Evolutionary conservation across 2,888 invertebrate genomes (phyloP).

Genomic region (Abscondita cerata): DNA sequence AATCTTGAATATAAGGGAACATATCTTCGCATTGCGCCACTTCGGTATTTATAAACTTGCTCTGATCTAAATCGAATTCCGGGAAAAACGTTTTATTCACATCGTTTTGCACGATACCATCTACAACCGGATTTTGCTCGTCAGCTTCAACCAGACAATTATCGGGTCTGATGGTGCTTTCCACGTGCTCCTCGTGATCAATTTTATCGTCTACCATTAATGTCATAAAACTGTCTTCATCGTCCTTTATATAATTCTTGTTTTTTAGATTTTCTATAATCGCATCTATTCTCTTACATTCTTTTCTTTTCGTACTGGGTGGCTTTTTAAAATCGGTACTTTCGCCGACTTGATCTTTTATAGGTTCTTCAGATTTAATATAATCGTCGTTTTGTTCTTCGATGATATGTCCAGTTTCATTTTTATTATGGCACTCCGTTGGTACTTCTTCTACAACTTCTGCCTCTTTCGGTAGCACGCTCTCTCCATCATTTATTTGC

Average conservation of each 20-base stretch:
- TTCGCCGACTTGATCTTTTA: too few relatives aligned
- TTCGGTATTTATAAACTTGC: too few relatives aligned
- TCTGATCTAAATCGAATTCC: too few relatives aligned
- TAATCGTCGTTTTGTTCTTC: too few relatives aligned
- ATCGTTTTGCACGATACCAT: neutral
- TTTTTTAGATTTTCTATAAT: constrained; percentile 20
- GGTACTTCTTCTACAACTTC: neutral
- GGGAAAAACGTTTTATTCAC: neutral
- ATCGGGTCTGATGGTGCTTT: neutral
- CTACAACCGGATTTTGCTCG: neutral
- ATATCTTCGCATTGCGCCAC: neutral
- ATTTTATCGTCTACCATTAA: constrained; percentile 1
- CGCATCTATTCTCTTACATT: constrained; percentile 10
- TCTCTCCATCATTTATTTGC: too few relatives aligned
- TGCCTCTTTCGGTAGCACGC: neutral
- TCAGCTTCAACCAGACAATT: neutral
- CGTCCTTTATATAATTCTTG: neutral
- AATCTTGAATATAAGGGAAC: constrained; percentile 2
- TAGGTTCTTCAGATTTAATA: too few relatives aligned
- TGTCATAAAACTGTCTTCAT: neutral
- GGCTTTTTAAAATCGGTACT: neutral
- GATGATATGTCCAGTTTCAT: too few relatives aligned
- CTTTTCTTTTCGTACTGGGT: neutral
- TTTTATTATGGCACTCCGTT: too few relatives aligned
- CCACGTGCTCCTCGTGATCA: neutral